These are phyloP conservation scores for Phalera bucephala DNA, from an alignment of 2,888 invertebrate species.

Conservation along the genomic window DNA sequence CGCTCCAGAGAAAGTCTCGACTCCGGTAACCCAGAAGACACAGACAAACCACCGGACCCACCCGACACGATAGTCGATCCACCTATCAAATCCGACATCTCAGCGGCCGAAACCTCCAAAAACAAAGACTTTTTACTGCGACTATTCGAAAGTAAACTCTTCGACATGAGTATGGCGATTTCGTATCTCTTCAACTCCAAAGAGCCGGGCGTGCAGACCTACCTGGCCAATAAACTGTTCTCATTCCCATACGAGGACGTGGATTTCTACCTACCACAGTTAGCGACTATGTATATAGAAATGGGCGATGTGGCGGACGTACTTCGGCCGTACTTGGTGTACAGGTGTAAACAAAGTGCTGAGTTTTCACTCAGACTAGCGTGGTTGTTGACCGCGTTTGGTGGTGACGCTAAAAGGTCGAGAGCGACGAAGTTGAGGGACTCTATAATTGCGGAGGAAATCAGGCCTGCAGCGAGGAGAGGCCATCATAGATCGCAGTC, in stretches of 20 bases:
- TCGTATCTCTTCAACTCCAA: conserved; percentile 99
- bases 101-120: conserved; percentile 64
- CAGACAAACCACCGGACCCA: conserved; percentile 76
- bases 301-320: conserved; percentile 97
- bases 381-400: conserved; percentile 98
- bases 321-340: conserved; percentile 73
- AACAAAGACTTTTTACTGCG: conserved; percentile 90
- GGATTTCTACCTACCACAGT: conserved; percentile 98
- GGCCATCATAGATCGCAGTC: conserved; percentile 88
- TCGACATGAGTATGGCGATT: conserved; percentile 99
- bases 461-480: conserved; percentile 69
- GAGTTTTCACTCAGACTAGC: conserved; percentile 98
- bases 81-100: conserved; percentile 55
- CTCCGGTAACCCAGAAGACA: conserved; percentile 85
- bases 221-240: conserved; percentile 98
- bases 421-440: conserved; percentile 69
- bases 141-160: conserved; percentile 97
- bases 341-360: conserved; percentile 93
- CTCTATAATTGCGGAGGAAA: conserved; percentile 73
- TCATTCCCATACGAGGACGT: conserved; percentile 96
- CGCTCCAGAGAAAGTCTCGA: conserved; percentile 90
- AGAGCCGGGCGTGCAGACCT: conserved; percentile 98
- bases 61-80: conserved; percentile 56
- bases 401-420: conserved; percentile 83
- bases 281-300: conserved; percentile 99